These are phyloP conservation scores for Bagarius yarrelli DNA, from an alignment of 2,113 vertebrate species.

Conservation along the genomic window DNA sequence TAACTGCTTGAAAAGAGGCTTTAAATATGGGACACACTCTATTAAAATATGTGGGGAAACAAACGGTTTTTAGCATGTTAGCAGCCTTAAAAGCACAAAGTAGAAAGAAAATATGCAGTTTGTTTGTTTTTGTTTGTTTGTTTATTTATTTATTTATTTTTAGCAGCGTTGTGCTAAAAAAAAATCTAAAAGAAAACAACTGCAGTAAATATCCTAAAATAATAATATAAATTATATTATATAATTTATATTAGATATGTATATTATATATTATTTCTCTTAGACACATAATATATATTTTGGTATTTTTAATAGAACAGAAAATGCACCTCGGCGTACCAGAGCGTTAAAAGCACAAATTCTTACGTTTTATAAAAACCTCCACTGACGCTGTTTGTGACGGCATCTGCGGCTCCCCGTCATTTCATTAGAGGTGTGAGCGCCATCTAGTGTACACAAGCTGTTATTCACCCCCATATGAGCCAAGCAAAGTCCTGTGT, in stretches of 20 bases:
- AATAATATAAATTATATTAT: no score
- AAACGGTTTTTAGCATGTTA: background rate
- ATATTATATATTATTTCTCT: no score
- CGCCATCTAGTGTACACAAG: slow-evolving; percentile 73
- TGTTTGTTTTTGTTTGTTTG: background rate
- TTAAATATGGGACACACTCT: no score
- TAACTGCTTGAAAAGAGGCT: no score
- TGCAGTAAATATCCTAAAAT: no score
- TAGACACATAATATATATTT: no score
- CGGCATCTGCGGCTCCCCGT: slow-evolving; percentile 44
- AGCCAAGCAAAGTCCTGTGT: background rate
- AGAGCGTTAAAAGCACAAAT: slow-evolving; percentile 36
- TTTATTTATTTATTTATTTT: background rate
- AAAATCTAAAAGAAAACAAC: no score
- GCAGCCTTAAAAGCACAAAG: background rate
- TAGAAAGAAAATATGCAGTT: background rate
- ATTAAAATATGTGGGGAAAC: background rate
- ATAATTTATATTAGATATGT: no score
- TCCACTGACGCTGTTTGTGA: slow-evolving; percentile 74
- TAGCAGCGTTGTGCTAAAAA: no score
- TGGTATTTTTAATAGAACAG: no score
- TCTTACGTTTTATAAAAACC: slow-evolving; percentile 71
- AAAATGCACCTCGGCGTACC: no score
- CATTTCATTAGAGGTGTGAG: slow-evolving; percentile 61
- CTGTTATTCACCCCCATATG: slow-evolving; percentile 27